Conservation (phyloP, 2,888 invertebrate species). For the Clepsis dumicolana region DNA sequence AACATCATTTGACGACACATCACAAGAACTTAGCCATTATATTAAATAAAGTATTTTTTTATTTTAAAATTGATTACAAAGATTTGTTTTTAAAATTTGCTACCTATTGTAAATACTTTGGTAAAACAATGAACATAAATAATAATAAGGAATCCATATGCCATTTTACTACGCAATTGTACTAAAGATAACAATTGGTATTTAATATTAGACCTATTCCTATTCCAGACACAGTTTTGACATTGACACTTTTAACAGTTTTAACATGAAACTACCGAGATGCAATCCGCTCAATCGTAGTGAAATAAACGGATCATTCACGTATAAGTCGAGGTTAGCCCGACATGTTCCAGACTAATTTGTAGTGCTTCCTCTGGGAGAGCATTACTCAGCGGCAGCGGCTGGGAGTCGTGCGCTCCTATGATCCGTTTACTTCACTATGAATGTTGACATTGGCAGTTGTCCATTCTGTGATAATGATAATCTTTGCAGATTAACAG, state of each 20-base stretch:
- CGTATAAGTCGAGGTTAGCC: too few species aligned
- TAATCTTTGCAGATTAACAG: neutral
- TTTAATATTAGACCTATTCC: neutral
- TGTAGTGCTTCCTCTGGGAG: too few species aligned
- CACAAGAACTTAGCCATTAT: neutral
- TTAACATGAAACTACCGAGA: too few species aligned
- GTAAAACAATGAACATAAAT: conserved; percentile 12
- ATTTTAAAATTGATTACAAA: conserved; percentile 1
- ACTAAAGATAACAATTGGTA: neutral
- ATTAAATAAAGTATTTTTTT: conserved; percentile 1
- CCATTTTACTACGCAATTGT: neutral
- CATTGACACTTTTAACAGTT: too few species aligned
- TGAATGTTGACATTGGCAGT: neutral
- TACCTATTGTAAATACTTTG: conserved; percentile 28
- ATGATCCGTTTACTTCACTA: too few species aligned
- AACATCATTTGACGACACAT: conserved; percentile 3
- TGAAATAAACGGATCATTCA: too few species aligned
- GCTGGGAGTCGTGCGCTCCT: too few species aligned
- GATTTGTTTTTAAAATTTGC: neutral
- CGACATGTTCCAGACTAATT: too few species aligned
- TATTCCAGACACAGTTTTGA: too few species aligned
- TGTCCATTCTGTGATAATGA: neutral
- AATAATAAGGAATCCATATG: neutral
- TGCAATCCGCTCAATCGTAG: too few species aligned
- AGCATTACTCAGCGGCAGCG: too few species aligned